Percentiles rank a stretch among this genome's conserved stretches.
phyloP scores from a whole-genome alignment of 2,113 vertebrate genomes.

The Plectropomus leopardus region DNA sequence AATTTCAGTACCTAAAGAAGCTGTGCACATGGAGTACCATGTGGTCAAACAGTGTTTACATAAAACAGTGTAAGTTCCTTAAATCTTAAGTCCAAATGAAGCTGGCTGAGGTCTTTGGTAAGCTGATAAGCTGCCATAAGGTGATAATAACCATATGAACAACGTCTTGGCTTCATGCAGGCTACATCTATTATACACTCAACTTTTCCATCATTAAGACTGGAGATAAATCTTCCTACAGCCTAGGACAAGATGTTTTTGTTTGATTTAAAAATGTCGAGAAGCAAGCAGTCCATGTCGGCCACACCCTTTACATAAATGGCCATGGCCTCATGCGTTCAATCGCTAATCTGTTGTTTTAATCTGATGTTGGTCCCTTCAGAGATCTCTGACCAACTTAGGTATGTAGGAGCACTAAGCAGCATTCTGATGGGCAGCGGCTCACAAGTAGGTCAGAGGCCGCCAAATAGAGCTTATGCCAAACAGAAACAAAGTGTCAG shows the following conservation, averaged over 20 bases:
- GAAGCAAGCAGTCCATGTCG: not conserved
- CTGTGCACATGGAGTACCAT: no score
- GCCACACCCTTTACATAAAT: conserved; percentile 26
- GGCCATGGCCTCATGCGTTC: not conserved
- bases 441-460: conserved; percentile 74
- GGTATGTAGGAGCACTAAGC: conserved; percentile 54
- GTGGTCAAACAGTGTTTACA: not conserved
- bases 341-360: conserved; percentile 64
- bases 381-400: conserved; percentile 72
- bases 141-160: conserved; percentile 35
- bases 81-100: conserved; percentile 15
- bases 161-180: not conserved
- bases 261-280: not conserved
- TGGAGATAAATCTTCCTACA: not conserved
- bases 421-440: conserved; percentile 52
- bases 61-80: conserved; percentile 18
- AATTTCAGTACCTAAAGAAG: no score
- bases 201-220: not conserved
- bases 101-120: not conserved
- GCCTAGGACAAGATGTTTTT: not conserved
- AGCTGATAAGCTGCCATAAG: conserved; percentile 45
- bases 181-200: not conserved
- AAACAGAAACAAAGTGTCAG: conserved; percentile 78
- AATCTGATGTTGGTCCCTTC: conserved; percentile 53
- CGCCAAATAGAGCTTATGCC: conserved; percentile 61